Base-by-base conservation (phyloP, 2,113 vertebrate genomes). In the Brienomyrus brachyistius region DNA sequence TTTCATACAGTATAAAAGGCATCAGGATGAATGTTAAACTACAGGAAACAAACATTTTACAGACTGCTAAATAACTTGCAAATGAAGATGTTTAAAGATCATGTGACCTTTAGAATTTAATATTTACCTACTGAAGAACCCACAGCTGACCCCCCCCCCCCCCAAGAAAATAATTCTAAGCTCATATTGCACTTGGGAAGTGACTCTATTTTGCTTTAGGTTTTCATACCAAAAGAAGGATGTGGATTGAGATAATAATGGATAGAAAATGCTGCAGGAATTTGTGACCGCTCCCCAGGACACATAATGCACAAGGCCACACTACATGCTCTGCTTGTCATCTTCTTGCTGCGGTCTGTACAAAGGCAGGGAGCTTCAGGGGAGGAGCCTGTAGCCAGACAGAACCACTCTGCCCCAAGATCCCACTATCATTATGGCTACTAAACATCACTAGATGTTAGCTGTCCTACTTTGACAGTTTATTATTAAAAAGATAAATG, bases 1-100 rank as follows among this genome's bases (percentile, higher is more conserved):
- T 92, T 93, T 91, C 93, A 93, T 93, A 93, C 90, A 92, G 90
- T 90, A 92, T 88, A 90, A 91, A 86, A 31, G n/a, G 43, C 90
- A 88, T 77, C 83, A 89, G 87, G 86, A 91, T 88, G 90, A 87
- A 77, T 87, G 62, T 77, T 90, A 56, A 87, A 59, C 66, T 90
- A 54, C 85, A 87, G 21, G 21, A 62, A 62, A 59, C 31, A 87
- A 51, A 35, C 50, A 87, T 74, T 59, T 35, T 8, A 35, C 10
- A 52, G 23, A 85, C 83, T 48, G 17, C 50, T 35, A 87, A 8
- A 88, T 35, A 45, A 45, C 85, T 52, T 27, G 35, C 51, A 87
- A 4, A 54, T 15, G n/a, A 13, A 54, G 23, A 87, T n/a, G 50
- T 51, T n/a, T 27, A 52, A 50, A 15, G 85, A 86, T 15, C 31